Base-by-base conservation (phyloP, 2,113 vertebrate species). In the Tupaia chinensis region DNA sequence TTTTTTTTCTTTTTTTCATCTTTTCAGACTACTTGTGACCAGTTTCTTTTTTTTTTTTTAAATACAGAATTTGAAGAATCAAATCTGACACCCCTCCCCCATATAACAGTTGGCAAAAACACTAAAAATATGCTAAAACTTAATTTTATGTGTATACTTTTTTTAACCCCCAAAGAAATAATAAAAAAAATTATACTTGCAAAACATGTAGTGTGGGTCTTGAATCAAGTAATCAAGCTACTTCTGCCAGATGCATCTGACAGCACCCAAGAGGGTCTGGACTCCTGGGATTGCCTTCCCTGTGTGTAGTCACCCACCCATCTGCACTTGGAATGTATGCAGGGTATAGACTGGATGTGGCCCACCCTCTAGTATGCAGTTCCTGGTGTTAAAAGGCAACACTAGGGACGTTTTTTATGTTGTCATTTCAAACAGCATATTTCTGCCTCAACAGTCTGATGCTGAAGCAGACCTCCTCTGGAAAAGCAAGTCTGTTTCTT, bases 131-230 rank as follows among this genome's bases (percentile, higher is more conserved):
- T 97, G 97, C 91, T 97, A 93, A 97, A 93, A 91, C 95, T 96
- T 96, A 96, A 96, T 97, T 97, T 97, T 95, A 96, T 97, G 93
- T 96, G 90, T 96, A 91, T 96, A 93, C 91, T 94, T 97, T 96
- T 90, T 95, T 95, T 94, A 77, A 79, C 84, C 89, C 85, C 95
- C 81, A 92, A 94, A 96, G 93, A 97, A 97, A 98, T 97, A 98
- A 97, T 97, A 98, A 96, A 97, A 97, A 95, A 97, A 96, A 97
- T 97, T 97, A 97, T 95, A 98, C 97, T 97, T 97, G 97, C 97
- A 97, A 97, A 97, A 95, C 53, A 92, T 58, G 25, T 63, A 90
- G 89, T 92, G 81, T 96, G 93, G 97, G 60, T 97, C 96, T 96
- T 87, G 69, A 93, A 97, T 95, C 93, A 96, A 96, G 93, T 92